Evolutionary conservation across 2,797 vertebrate genomes (phyloP), one percentile per base, ranked within the genome.

Genomic region (Tamandua tetradactyla): DNA sequence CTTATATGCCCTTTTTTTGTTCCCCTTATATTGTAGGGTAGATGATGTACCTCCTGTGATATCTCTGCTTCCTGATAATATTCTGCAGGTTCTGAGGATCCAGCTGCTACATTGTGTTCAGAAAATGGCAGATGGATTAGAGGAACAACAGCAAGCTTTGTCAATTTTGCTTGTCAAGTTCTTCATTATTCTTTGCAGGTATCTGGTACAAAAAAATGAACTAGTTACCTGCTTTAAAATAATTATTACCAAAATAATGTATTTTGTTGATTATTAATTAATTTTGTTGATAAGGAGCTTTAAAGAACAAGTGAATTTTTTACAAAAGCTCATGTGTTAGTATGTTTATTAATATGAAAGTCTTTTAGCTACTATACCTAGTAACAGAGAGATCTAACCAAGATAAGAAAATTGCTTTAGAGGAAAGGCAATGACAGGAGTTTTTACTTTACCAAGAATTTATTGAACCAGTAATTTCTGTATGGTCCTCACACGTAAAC

Each of bases 111-210:
- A 99, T 75, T 99, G 99, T 79, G 99, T 99, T 96, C 99, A 99
- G 98, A 99, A 99, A 97, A 99, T 99, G 83, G 99, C 99, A 1
- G 99, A 99, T 49, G 99, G 99, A 7, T 97, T 99, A 96, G 99
- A 99, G 96, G 98, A 99, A 23, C 99, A 99, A 95, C 99, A 99
- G 93, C 99, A 99, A 95, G 98, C 98, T 74, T 97, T 99, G 82
- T 99, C 99, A 2, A 96, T 99, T 96, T 97, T 99, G 84, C 99
- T 99, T 71, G 99, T 99, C 89, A 99, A 99, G 95, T 99, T 99
- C 98, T 99, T 99, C 94, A 99, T 99, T 97, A 98, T 99, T 97
- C 98, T 99, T 98, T 99, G 99, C 99, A 99, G 99, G 99, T 99
- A 98, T 94, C 80, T 97, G 8, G 87, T 92, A 80, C n/a, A 42